Conservation (phyloP, 2,888 invertebrate species). For the Rhagonycha lutea region DNA sequence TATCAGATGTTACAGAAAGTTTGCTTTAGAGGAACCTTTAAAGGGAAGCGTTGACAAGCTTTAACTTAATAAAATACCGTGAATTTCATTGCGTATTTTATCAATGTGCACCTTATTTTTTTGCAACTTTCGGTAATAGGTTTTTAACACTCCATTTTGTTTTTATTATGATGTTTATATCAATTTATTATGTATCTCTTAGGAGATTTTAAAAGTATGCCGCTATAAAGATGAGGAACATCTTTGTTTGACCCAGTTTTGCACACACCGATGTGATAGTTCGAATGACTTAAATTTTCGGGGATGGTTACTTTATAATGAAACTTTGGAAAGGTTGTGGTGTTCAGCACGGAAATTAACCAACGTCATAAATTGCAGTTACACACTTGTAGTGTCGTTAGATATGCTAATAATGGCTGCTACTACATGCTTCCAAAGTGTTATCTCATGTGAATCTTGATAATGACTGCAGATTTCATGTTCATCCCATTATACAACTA, state of each 20-base stretch:
- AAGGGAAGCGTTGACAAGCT: neutral
- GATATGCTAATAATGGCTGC: constrained; percentile 14
- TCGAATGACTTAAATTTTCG: constrained; percentile 12
- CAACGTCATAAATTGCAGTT: constrained; percentile 11
- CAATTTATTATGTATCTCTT: neutral
- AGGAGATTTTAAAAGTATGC: neutral
- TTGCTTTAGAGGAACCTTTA: neutral
- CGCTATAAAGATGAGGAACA: neutral
- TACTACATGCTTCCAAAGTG: constrained; percentile 9
- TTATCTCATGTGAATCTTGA: constrained; percentile 6
- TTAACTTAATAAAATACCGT: neutral
- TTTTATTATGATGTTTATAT: neutral
- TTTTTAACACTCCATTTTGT: neutral
- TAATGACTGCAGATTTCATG: neutral
- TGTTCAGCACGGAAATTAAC: constrained; percentile 14
- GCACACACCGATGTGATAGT: neutral
- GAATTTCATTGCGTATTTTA: neutral
- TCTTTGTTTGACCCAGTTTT: neutral
- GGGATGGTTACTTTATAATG: constrained; percentile 7
- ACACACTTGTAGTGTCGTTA: constrained; percentile 14
- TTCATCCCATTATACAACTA: neutral
- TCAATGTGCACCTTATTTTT: neutral
- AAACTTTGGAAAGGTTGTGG: constrained; percentile 12
- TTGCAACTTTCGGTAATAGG: neutral
- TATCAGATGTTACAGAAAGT: constrained; percentile 9